Conservation (phyloP, 2,113 vertebrate species). For the Oreamnos americanus region DNA sequence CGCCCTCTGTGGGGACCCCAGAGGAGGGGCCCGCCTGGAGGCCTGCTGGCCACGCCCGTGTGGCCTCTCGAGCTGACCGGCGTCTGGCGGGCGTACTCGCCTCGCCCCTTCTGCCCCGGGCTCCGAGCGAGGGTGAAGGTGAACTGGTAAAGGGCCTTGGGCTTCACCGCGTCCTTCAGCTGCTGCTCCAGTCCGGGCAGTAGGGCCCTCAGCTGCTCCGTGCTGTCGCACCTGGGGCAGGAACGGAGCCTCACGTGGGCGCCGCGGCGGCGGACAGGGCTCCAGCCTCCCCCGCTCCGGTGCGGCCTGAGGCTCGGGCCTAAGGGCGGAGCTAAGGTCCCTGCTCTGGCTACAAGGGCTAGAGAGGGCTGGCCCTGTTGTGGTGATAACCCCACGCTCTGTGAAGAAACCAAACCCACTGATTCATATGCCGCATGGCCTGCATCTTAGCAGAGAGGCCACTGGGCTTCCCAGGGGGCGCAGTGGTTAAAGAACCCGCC, state of each 20-base stretch:
- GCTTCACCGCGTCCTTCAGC: slow-evolving; percentile 91
- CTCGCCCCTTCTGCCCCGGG: slow-evolving; percentile 95
- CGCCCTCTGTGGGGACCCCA: not conserved
- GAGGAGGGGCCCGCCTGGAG: not conserved
- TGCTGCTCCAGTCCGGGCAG: slow-evolving; percentile 91
- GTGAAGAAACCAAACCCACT: not conserved
- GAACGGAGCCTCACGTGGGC: not conserved
- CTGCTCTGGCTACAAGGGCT: not conserved
- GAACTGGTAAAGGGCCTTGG: slow-evolving; percentile 98
- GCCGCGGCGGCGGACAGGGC: rapidly evolving
- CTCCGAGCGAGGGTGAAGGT: slow-evolving; percentile 98
- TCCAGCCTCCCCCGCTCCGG: rapidly evolving
- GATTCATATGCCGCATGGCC: not conserved
- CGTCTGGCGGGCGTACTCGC: slow-evolving; percentile 77
- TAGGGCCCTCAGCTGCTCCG: slow-evolving; percentile 91
- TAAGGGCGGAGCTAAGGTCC: not conserved
- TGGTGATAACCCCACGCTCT: not conserved
- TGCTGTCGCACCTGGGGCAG: slow-evolving; percentile 90
- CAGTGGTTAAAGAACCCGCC: not conserved
- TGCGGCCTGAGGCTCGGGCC: not conserved
- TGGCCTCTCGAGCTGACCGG: rapidly evolving
- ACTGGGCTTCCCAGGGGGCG: not conserved
- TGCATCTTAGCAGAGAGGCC: not conserved
- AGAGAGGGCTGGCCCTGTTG: rapidly evolving
- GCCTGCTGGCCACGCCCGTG: not conserved